Base-by-base conservation (phyloP, 2,888 invertebrate genomes). In the Phaedon cochleariae region DNA sequence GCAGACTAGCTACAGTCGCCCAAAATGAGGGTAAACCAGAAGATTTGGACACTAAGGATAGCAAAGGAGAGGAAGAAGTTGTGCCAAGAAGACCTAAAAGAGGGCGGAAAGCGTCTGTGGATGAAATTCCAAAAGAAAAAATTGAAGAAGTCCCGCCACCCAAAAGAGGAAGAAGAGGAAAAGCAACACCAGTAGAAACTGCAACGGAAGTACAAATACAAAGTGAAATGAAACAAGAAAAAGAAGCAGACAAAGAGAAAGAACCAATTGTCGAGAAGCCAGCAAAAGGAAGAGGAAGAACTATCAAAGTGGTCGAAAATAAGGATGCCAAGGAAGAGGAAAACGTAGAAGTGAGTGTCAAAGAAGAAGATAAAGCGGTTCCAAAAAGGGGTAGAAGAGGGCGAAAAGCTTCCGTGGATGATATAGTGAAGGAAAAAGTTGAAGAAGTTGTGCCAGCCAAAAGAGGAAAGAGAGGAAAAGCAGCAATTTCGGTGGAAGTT, bases 171-270 rank as follows among this genome's bases (percentile, higher is more conserved):
- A 34, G 34, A 34, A 34, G 2, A 6, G 34, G 10, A 10, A 34
- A 34, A 26, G 26, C 3, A 26, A 7, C 3, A 26, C 7, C 26
- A 7, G 26, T 26, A 12, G 31, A 53, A 21, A 12, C 37, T 41
- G 18, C 26, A 1, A 59, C 22, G 17, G 20, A 37, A 10, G 3
- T 22, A 51, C 48, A 48, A 34, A 57, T 49, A 26, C 17, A n/a
- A 54, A 9, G 37, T 5, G 20, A 31, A 49, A 29, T 12, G 18
- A 34, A n/a, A 37, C 59, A 49, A 49, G 49, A 59, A 59, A 65
- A 34, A 20, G 22, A 26, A 22, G 57, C 12, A 26, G 29, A 45
- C 7, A 22, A 29, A 1, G 29, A 9, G 0, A n/a, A 22, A 22
- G 48, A 21, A 48, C 20, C 29, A 21, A 15, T 37, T 34, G 21